Base-by-base conservation (phyloP, 2,888 invertebrate species). In the Stratiomys singularior region DNA sequence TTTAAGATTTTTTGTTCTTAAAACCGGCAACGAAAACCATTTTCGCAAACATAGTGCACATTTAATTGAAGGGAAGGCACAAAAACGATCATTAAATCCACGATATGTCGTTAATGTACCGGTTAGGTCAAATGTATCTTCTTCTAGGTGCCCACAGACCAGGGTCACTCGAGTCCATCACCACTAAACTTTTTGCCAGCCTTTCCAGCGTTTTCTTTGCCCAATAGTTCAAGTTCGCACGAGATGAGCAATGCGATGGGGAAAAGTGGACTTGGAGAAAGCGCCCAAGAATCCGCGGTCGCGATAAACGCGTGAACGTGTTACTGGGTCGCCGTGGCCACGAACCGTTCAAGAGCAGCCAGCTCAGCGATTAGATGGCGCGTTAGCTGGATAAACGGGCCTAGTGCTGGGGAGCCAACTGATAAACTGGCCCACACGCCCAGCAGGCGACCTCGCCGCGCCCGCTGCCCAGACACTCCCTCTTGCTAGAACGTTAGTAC, bases 181-280 rank as follows among this genome's bases (percentile, higher is more conserved):
- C 18, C 52, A 52, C 52, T 52, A 52, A 18, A 52, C 52, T 3
- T 52, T 52, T 52, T 52, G 52, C 15, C 15, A 52, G 52, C 52
- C 15, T 52, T 52, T 13, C 9, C 44, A 44, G 44, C 44, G 7
- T 28, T 52, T 58, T 60, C 58, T 23, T 74, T 58, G n/a, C n/a
- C 7, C 21, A 15, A 60, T 60, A 74, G 74, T 60, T 74, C 74
- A 74, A 74, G 74, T 74, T 74, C 74, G 58, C 74, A 56, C 72
- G 56, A 11, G 5, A 67, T 15, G 1, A 9, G 9, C 30, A 25
- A 37, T 13, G 37, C n/a, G 37, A 13, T 56, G 37, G 37, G 28
- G 25, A 44, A 46, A 74, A 60, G 28, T 37, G 21, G 21, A 7
- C 21, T 1, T 56, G 28, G 56, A 52, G 72, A 58, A 74, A 58